Evolutionary conservation across 2,797 vertebrate species (phyloP).

Genomic region (Pampus argenteus): DNA sequence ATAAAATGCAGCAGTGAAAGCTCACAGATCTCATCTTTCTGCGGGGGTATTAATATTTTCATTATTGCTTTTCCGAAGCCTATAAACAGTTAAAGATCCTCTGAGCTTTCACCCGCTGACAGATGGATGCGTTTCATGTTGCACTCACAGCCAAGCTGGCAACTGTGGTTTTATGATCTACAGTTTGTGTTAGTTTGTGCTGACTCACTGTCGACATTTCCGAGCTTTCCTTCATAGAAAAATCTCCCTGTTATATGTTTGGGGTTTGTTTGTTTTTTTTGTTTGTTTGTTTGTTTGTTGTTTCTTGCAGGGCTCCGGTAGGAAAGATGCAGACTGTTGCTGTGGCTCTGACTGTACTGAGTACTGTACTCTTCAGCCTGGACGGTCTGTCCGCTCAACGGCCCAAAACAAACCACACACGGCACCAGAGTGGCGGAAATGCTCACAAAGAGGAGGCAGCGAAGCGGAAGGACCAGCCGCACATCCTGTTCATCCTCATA

Average conservation of each 20-base stretch:
- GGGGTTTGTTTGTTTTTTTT: constrained; percentile 2
- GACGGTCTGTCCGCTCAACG: constrained; percentile 88
- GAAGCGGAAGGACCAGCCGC: constrained; percentile 84
- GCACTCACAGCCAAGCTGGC: constrained; percentile 59
- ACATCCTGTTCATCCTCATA: constrained; percentile 95
- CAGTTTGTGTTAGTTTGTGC: constrained; percentile 45
- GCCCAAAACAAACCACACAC: constrained; percentile 81
- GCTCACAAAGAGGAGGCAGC: constrained; percentile 49
- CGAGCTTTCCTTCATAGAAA: not conserved
- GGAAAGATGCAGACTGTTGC: constrained; percentile 83
- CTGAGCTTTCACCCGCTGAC: constrained; percentile 25
- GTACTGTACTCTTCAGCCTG: constrained; percentile 85
- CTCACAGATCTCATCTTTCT: not conserved
- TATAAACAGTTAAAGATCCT: constrained; percentile 46
- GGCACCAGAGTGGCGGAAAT: constrained; percentile 46
- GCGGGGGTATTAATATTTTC: not conserved
- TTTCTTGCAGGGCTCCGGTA: constrained; percentile 21
- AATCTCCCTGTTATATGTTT: too few species aligned
- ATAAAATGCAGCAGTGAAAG: not conserved
- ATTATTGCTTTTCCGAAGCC: constrained; percentile 21
- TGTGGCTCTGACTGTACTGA: constrained; percentile 84
- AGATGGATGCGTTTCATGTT: constrained; percentile 62
- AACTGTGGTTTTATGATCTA: constrained; percentile 61
- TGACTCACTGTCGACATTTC: constrained; percentile 31
- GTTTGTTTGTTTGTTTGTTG: not conserved